phyloP scores from a whole-genome alignment of 2,113 vertebrate genomes.

The Uropsilus gracilis region DNA sequence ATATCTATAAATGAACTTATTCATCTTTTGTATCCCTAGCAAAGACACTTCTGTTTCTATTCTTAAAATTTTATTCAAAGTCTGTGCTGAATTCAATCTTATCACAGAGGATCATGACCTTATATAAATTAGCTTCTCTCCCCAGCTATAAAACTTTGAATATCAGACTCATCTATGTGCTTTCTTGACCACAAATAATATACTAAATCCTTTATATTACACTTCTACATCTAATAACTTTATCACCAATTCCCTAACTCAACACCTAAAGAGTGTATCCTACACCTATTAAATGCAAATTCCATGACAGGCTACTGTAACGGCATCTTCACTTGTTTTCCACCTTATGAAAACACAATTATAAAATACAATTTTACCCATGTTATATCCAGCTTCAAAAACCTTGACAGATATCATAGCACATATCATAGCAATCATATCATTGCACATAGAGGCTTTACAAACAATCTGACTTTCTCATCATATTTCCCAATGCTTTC shows the following conservation, averaged over 20 bases:
- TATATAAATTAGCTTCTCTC: not conserved
- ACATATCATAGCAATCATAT: not conserved
- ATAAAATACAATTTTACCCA: not conserved
- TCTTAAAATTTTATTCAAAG: not conserved
- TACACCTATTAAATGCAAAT: too few species aligned
- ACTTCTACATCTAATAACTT: not conserved
- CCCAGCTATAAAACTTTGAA: not conserved
- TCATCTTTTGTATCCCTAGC: not conserved
- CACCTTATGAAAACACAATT: too few species aligned
- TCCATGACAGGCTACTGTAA: not conserved
- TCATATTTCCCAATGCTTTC: not conserved
- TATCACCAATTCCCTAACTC: not conserved
- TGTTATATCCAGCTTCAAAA: not conserved
- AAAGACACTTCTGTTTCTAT: not conserved
- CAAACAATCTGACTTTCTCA: not conserved
- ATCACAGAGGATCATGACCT: not conserved
- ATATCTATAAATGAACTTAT: not conserved
- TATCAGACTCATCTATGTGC: not conserved
- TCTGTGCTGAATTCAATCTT: not conserved
- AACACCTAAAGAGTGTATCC: too few species aligned
- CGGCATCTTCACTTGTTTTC: not conserved
- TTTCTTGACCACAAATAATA: not conserved
- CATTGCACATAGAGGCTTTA: not conserved
- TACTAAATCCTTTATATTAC: not conserved
- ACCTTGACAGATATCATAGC: too few species aligned